Evolutionary conservation across 2,113 vertebrate species (phyloP).

Genomic region (Talpa occidentalis): DNA sequence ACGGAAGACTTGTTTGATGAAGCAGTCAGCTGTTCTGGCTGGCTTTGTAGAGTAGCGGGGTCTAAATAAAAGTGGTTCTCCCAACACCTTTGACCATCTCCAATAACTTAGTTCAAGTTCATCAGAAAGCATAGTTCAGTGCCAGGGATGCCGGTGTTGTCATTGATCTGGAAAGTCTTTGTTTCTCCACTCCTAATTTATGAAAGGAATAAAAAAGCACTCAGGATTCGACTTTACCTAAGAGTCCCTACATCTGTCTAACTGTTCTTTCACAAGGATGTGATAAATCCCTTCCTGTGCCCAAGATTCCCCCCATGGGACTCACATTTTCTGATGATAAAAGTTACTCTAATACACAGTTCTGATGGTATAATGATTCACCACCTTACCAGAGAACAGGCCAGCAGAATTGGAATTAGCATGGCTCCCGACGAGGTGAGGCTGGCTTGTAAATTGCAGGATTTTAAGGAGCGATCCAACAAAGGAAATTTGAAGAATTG

Average conservation of each 20-base stretch:
- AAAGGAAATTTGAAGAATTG: neutral
- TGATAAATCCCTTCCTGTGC: neutral
- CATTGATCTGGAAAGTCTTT: neutral
- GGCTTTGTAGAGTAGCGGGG: neutral
- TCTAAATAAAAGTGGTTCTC: neutral
- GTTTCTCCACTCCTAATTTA: neutral
- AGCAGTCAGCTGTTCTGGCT: neutral
- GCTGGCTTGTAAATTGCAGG: neutral
- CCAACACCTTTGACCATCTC: neutral
- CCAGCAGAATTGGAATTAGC: neutral
- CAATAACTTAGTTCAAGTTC: neutral
- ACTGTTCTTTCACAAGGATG: neutral
- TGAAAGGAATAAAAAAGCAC: neutral
- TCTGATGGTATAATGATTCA: neutral
- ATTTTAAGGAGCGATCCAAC: neutral
- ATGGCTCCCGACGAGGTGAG: neutral
- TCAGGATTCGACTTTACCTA: neutral
- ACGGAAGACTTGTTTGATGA: neutral
- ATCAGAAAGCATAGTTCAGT: neutral
- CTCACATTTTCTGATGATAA: neutral
- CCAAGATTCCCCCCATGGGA: neutral
- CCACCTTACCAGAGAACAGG: neutral
- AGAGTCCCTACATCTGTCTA: neutral
- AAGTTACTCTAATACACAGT: neutral
- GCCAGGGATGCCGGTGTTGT: neutral